A percentile compares a stretch with the other conserved stretches of the same genome.
These are phyloP conservation scores for Antigone vipio DNA, from an alignment of 2,113 vertebrate genomes.

Conservation along the genomic window DNA sequence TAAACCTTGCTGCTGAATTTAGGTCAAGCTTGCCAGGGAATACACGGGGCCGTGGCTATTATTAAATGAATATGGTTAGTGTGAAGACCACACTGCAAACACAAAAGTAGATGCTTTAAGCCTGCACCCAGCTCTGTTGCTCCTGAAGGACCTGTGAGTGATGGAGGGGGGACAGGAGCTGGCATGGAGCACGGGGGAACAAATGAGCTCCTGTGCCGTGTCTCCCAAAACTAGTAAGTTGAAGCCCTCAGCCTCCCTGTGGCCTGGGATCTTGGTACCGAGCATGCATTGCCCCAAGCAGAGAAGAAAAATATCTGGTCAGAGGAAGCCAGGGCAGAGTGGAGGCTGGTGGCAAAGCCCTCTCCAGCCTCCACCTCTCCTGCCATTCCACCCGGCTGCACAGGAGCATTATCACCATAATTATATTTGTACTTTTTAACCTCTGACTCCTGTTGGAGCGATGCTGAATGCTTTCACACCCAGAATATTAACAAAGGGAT, in stretches of 20 bases:
- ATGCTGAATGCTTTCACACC: neutral
- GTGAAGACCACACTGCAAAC: neutral
- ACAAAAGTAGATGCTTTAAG: neutral
- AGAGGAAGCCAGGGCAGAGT: neutral
- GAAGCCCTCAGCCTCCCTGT: neutral
- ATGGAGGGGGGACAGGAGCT: neutral
- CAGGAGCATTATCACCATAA: neutral
- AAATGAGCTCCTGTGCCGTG: rapidly evolving
- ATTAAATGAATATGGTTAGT: neutral
- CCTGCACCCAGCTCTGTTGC: neutral
- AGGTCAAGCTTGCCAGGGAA: constrained; percentile 39
- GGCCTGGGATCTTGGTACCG: neutral
- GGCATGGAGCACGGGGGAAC: neutral
- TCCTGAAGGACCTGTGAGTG: neutral
- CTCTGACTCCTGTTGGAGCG: neutral
- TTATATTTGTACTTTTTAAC: constrained; percentile 40
- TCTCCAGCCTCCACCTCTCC: neutral
- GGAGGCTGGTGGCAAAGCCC: neutral
- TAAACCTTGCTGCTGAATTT: neutral
- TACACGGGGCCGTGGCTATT: neutral
- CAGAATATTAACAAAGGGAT: neutral
- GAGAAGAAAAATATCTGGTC: neutral
- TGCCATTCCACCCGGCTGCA: neutral
- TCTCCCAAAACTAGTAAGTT: neutral
- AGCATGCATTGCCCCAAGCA: neutral